phyloP scores from a whole-genome alignment of 2,797 vertebrate genomes.

The Sebastes trivittatus region DNA sequence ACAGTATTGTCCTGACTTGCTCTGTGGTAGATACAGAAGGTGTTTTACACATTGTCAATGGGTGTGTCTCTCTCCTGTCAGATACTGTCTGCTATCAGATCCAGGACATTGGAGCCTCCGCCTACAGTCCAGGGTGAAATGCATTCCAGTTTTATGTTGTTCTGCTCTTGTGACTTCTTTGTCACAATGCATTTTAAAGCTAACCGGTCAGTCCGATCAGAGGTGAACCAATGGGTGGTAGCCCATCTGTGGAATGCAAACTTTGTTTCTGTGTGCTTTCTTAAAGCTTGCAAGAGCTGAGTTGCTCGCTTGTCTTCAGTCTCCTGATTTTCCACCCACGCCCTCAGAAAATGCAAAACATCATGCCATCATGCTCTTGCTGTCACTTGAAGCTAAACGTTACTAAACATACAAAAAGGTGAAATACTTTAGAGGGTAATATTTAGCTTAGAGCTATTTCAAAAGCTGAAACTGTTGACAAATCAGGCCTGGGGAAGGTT shows the following conservation, averaged over 20 bases:
- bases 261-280: not conserved
- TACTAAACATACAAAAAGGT: not conserved
- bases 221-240: not conserved
- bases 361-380: not conserved
- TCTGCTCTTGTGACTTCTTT: not conserved
- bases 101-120: not conserved
- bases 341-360: not conserved
- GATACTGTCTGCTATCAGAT: constrained; percentile 13
- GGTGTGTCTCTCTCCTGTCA: constrained; percentile 20
- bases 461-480: not conserved
- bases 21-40: not conserved
- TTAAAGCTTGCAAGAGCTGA: not conserved
- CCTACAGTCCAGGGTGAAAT: not conserved
- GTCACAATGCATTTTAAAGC: not conserved
- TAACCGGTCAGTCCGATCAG: not conserved
- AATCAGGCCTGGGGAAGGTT: not conserved
- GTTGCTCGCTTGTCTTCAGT: not conserved
- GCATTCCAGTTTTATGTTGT: not conserved
- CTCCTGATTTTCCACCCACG: not conserved
- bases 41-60: not conserved
- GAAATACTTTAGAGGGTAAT: not conserved
- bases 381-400: not conserved
- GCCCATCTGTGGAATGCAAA: not conserved
- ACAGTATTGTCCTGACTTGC: not conserved
- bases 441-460: not conserved